Evolutionary conservation across 2,113 vertebrate species (phyloP), one percentile per base, ranked within the genome.

Genomic region (Gymnocephalus cernua): DNA sequence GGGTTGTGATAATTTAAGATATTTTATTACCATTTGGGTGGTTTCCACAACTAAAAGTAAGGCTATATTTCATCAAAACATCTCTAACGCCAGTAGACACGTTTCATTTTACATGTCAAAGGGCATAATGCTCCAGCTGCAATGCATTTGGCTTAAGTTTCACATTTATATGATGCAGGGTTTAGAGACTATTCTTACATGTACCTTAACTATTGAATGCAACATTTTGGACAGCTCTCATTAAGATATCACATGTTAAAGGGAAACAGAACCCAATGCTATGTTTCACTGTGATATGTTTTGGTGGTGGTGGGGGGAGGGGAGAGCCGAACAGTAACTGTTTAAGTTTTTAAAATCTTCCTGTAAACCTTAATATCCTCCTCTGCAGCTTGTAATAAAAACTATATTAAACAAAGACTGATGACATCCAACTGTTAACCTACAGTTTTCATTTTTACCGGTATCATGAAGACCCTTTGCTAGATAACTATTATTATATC

Each of bases 201-300:
- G 45, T 4, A 74, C 48, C 50, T 29, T 63, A 3, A 63, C 57
- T 67, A 27, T 61, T 72, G 38, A 54, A 19, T 38, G 45, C 35
- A 41, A 72, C 48, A 56, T 47, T 51, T 61, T 67, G 18, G 83
- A 70, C 66, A 48, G 74, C 18, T 74, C 9, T 63, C 29, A 41
- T 64, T 50, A 64, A 44, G 57, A 64, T 45, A 41, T 65, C 51
- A 58, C 29, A 47, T 57, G 32, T 47, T 16, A 21, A 16, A 53
- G 23, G 8, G 23, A 44, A 41, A 18, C 3, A 13, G 58, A 32
- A 32, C 38, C 58, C 54, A 64, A 19, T 38, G 54, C 62, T 38
- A 53, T 74, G 38, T 35, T 66, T 65, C 59, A 23, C 50, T 25
- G 44, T 65, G 72, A 64, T 58, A 48, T 64, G 58, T 70, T 41